Evolutionary conservation across 1,140 invertebrate species (phyloP), one percentile per base, ranked within the genome.

Genomic region (Rhyacophila brunnea): DNA sequence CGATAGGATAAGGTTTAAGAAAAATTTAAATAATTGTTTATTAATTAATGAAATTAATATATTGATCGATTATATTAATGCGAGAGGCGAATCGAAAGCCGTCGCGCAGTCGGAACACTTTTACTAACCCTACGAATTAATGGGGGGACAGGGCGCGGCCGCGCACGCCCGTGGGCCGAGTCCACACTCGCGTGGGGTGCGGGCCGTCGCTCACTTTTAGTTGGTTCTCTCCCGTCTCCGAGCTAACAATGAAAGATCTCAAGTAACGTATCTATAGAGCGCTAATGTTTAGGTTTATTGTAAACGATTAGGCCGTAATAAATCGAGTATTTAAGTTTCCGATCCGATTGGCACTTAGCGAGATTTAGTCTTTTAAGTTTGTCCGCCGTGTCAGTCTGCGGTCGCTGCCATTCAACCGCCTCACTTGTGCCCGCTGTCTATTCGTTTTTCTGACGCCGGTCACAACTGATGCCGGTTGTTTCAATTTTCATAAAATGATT

Each of bases 21-120:
- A 65, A 54, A 59, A 36, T 49, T 52, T 60, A 49, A 65, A 65
- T 51, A 58, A 59, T 60, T 65, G 62, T 65, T 60, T 65, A 65
- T 60, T 65, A 28, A 28, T 28, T 28, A 65, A 65, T 65, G 60
- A 60, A 28, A 28, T 28, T 28, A 65, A 65, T 65, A 65, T 62
- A 62, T 62, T 51, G 50, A 65, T 60, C 52, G 57, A 64, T 64
- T 59, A 64, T 64, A 58, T 54, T 56, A 60, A 60, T 44, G 34
- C 15, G 51, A 28, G 42, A 54, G 50, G 32, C 23, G 14, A 36
- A 42, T 52, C 52, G 32, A 46, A 53, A n/a, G n/a, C 49, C 53
- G 55, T 58, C 55, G 45, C 46, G n/a, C 42, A 35, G 38, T 63
- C 38, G 40, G 38, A 17, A 17, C 38, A 58, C 43, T 47, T 32